Percentiles rank a stretch among this genome's conserved stretches.
Conservation (phyloP, 2,888 invertebrate genomes). For the Oscheius myriophilus region DNA sequence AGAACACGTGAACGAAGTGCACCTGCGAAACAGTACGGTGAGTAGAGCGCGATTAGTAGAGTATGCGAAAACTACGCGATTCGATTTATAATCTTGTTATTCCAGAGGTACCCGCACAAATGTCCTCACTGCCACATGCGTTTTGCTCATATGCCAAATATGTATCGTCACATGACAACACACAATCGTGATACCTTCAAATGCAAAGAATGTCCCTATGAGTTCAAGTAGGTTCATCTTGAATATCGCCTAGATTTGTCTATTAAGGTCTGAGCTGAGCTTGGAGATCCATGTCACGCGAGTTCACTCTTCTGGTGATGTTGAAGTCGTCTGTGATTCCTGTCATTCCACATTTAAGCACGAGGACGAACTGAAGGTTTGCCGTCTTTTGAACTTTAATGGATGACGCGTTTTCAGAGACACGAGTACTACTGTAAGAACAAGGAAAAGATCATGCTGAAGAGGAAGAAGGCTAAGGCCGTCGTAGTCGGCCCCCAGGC, state of each 20-base stretch:
- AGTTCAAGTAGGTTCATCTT: constrained; percentile 22
- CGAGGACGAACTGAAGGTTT: constrained; percentile 22
- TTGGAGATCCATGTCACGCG: constrained; percentile 14
- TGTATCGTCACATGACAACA: constrained; percentile 11
- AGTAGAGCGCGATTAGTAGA: too few relatives aligned
- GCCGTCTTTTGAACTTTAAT: neutral
- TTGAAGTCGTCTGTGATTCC: neutral
- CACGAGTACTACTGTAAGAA: constrained; percentile 45
- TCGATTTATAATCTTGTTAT: too few relatives aligned
- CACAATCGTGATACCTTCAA: constrained; percentile 10
- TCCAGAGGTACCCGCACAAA: constrained; percentile 22
- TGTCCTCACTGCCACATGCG: constrained; percentile 23
- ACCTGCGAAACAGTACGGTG: constrained; percentile 23
- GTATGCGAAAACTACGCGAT: too few relatives aligned
- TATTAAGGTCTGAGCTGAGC: neutral
- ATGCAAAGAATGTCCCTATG: constrained; percentile 22
- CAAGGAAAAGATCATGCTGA: constrained; percentile 32
- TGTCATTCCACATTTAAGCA: constrained; percentile 5
- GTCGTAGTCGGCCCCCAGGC: constrained; percentile 19
- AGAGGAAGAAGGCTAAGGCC: constrained; percentile 20
- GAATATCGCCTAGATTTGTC: neutral
- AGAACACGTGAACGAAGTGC: constrained; percentile 22
- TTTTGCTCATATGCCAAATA: constrained; percentile 17
- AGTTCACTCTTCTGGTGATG: constrained; percentile 8
- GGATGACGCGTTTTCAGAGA: constrained; percentile 15